phyloP scores from a whole-genome alignment of 2,113 vertebrate genomes.

The Brachionichthys hirsutus region DNA sequence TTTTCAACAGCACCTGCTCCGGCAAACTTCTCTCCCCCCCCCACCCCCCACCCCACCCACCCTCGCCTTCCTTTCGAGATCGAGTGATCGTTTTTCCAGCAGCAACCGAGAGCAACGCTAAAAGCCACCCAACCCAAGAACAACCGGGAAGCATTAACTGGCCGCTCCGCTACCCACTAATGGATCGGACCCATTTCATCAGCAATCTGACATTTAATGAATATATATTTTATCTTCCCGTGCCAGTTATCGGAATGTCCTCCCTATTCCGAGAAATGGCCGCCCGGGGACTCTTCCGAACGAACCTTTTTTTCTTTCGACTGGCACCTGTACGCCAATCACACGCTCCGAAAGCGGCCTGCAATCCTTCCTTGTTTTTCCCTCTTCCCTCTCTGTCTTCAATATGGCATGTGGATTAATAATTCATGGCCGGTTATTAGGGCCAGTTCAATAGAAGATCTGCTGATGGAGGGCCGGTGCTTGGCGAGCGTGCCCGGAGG shows the following conservation, averaged over 20 bases:
- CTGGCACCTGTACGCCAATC: slow-evolving; percentile 81
- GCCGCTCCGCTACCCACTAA: slow-evolving; percentile 78
- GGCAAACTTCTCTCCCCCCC: slow-evolving; percentile 46
- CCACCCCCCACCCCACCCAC: too few relatives aligned
- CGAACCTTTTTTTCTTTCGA: slow-evolving; percentile 67
- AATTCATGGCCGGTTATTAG: slow-evolving; percentile 87
- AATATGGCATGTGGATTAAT: slow-evolving; percentile 83
- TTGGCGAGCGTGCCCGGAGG: slow-evolving; percentile 78
- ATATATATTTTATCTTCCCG: slow-evolving; percentile 86
- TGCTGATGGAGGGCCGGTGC: slow-evolving; percentile 81
- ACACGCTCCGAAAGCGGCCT: slow-evolving; percentile 53
- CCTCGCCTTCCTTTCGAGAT: slow-evolving; percentile 35
- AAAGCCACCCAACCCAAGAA: slow-evolving; percentile 76
- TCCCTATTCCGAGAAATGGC: slow-evolving; percentile 83
- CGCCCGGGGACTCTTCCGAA: slow-evolving; percentile 81
- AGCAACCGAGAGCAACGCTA: slow-evolving; percentile 68
- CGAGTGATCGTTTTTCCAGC: slow-evolving; percentile 69
- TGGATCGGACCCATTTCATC: slow-evolving; percentile 87
- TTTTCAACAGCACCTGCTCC: slow-evolving; percentile 62
- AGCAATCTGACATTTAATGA: slow-evolving; percentile 86
- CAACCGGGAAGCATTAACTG: slow-evolving; percentile 82
- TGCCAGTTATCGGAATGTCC: slow-evolving; percentile 84
- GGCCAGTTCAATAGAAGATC: slow-evolving; percentile 84
- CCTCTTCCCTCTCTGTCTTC: slow-evolving; percentile 73
- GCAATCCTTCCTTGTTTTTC: slow-evolving; percentile 63